Percentiles rank a stretch among this genome's conserved stretches.
Evolutionary conservation across 1,140 invertebrate species (phyloP).

Genomic region (Brachionus rubens): DNA sequence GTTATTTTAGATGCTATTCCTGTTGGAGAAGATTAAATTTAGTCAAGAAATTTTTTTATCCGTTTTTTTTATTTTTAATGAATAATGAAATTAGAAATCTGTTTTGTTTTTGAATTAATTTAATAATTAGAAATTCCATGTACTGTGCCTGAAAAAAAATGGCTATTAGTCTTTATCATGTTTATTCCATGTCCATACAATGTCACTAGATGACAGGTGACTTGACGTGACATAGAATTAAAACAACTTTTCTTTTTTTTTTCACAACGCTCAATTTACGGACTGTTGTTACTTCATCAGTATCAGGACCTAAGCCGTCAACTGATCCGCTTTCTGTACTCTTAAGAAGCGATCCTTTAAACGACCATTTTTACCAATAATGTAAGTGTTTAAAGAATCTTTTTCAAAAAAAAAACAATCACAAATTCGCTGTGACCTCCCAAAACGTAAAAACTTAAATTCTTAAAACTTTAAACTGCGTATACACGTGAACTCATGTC

Average conservation of each 20-base stretch:
- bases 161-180: no score
- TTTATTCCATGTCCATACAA: no score
- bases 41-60: neutral
- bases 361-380: conserved; percentile 65
- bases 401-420: conserved; percentile 80
- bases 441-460: conserved; percentile 67
- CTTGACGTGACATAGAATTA: no score
- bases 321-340: neutral
- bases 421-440: conserved; percentile 77
- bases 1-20: conserved; percentile 94
- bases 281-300: conserved; percentile 59
- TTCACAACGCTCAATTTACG: conserved; percentile 50
- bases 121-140: no score
- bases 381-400: conserved; percentile 71
- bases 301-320: conserved; percentile 50
- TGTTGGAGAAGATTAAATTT: conserved; percentile 86
- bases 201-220: no score
- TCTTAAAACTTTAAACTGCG: conserved; percentile 70
- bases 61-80: neutral
- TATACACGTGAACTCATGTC: conserved; percentile 80
- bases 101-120: no score
- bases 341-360: conserved; percentile 64
- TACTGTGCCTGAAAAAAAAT: no score
- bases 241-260: no score
- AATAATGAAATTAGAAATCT: no score